Evolutionary conservation across 30 jellyfish, hydroid and myxozoan species (phyloP), one percentile per base, ranked within the genome.

Genomic region (Turritopsis dohrnii): DNA sequence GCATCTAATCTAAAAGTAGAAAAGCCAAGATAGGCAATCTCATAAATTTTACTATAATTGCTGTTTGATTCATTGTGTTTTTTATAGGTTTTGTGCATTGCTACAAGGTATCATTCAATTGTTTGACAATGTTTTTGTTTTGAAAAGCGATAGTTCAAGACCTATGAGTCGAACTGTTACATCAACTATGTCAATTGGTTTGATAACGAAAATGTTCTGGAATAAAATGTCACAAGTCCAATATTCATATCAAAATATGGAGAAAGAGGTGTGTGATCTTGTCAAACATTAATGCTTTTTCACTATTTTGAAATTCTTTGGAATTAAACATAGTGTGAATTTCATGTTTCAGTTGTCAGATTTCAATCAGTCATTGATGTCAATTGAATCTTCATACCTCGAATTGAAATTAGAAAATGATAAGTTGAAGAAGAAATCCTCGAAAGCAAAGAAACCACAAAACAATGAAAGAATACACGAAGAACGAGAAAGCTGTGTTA

Each of bases 121-220:
- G 66, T 75, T 90, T 25, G 97, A 90, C 25, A 71, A 29, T 25
- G 79, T 53, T 41, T 52, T 66, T n/a, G 65, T 84, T 16, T 21
- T 31, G 23, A 66, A 52, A 19, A 74, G 28, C 1, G 54, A 71
- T 1, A 28, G 60, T 9, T 76, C 95, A 7, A 54, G 92, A 20
- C 89, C 89, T 65, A 74, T 79, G 71, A 92, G 93, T 82, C 26
- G 83, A 66, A 84, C 88, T 23, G 80, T 65, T 22, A 91, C 96
- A 8, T 84, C 96, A 22, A 66, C 96, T 16, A 88, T 92, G 90
- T 92, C 98, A 24, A 79, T 92, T 24, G 98, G 98, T 23, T 82
- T 92, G 53, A 79, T 86, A 19, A 91, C 93, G 18, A 92, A 88
- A 76, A 88, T 84, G 52, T 92, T 86, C 76, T 87, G 96, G 96